Base-by-base conservation (phyloP, 2,113 vertebrate genomes). In the Chamaetylas fuelleborni region DNA sequence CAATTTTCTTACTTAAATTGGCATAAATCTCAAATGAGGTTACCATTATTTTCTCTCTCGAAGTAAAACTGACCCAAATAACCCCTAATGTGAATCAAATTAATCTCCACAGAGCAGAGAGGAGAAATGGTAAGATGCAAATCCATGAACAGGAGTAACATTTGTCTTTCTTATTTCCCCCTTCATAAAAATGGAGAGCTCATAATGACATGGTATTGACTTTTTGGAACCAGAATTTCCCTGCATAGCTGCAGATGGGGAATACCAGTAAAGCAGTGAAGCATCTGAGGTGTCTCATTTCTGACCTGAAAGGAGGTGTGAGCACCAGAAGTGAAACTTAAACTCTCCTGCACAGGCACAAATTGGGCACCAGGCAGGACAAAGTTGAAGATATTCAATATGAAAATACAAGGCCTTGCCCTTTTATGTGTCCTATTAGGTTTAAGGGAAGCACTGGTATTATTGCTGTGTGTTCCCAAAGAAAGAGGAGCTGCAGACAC, bases 1-100 rank as follows among this genome's bases (percentile, higher is more conserved):
- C 77, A 57, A 92, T 92, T 94, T 95, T 83, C 45, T 70, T 57
- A 51, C 54, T 86, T 91, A 86, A 69, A 92, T 76, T 94, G 86
- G 79, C 88, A 67, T 71, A 94, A 90, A 96, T 78, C 65, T 95
- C 89, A 90, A 73, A 90, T 86, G 86, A 95, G 61, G 66, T 83
- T 93, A 88, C 70, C 31, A n/a, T 82, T 88, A 73, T 61, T 85
- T 92, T 93, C 51, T 77, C 57, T 97, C 58, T 88, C 18, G 8
- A 93, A 78, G 67, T 72, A 82, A 83, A 92, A 91, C 76, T 85
- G 85, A 81, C 73, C 85, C 40, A 96, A 83, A 93, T 92, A 79
- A 90, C 77, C 56, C 60, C 60, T 90, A 81, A 92, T 62, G 60
- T n/a, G 71, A 90, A 82, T 93, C 64, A 86, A 95, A 82, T 86